phyloP scores from a whole-genome alignment of 2,797 vertebrate genomes.

The Neosilurus hyrtlii region DNA sequence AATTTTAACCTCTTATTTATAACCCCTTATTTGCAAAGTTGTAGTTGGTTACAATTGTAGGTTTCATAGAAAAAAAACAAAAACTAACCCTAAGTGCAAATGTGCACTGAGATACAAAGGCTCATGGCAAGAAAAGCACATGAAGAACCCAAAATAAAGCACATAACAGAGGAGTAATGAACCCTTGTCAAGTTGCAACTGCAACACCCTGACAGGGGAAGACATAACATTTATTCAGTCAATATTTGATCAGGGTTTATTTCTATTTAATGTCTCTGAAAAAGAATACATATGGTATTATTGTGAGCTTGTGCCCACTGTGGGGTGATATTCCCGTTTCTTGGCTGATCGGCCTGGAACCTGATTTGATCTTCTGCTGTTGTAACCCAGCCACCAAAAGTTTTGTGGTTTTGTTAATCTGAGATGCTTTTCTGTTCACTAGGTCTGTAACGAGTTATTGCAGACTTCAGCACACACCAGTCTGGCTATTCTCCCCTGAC shows the following conservation, averaged over 20 bases:
- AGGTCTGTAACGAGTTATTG: background rate
- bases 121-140: background rate
- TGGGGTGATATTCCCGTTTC: background rate
- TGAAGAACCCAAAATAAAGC: too few species aligned
- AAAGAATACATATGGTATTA: background rate
- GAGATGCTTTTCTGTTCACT: background rate
- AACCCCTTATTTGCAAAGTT: background rate
- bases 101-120: background rate
- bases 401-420: background rate
- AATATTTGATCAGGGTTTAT: background rate
- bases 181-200: background rate
- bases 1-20: background rate
- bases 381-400: background rate
- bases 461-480: background rate
- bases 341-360: background rate
- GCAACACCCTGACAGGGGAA: background rate
- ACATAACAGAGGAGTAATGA: background rate
- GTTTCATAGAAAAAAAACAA: background rate
- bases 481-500: background rate
- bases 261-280: background rate
- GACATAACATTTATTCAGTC: conserved; percentile 4
- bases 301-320: background rate
- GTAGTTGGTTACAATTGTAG: background rate
- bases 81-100: background rate
- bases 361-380: background rate